These are phyloP conservation scores for Gymnopithys bicolor DNA, from an alignment of 2,797 vertebrate species.

Conservation along the genomic window DNA sequence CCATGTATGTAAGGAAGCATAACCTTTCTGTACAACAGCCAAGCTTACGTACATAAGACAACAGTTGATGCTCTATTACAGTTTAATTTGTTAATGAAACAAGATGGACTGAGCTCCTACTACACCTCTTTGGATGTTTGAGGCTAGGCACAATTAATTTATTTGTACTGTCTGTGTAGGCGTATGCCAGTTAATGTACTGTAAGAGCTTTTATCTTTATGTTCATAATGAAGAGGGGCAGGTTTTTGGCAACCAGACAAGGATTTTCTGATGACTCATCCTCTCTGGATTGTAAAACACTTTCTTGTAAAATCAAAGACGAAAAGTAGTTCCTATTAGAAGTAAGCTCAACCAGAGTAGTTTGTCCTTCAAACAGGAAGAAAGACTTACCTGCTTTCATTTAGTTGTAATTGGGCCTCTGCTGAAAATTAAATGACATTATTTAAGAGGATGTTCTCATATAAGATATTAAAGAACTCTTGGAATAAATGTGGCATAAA, in stretches of 20 bases:
- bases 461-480: background rate
- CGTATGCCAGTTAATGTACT: conserved; percentile 78
- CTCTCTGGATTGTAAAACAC: conserved; percentile 64
- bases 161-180: conserved; percentile 80
- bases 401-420: background rate
- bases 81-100: conserved; percentile 83
- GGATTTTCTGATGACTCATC: conserved; percentile 77
- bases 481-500: background rate
- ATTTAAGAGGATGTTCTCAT: background rate
- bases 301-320: conserved; percentile 77
- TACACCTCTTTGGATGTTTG: conserved; percentile 76
- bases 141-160: conserved; percentile 83
- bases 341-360: conserved; percentile 45
- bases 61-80: conserved; percentile 68
- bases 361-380: conserved; percentile 33
- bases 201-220: conserved; percentile 81
- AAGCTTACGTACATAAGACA: conserved; percentile 46
- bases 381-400: background rate
- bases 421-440: background rate
- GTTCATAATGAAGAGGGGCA: conserved; percentile 79
- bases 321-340: conserved; percentile 55
- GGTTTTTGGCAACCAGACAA: conserved; percentile 76
- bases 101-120: conserved; percentile 73
- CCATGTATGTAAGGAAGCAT: background rate
- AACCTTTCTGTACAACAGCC: background rate